Base-by-base conservation (phyloP, 92 coral and sea anemone species). In the Muricea muricata region DNA sequence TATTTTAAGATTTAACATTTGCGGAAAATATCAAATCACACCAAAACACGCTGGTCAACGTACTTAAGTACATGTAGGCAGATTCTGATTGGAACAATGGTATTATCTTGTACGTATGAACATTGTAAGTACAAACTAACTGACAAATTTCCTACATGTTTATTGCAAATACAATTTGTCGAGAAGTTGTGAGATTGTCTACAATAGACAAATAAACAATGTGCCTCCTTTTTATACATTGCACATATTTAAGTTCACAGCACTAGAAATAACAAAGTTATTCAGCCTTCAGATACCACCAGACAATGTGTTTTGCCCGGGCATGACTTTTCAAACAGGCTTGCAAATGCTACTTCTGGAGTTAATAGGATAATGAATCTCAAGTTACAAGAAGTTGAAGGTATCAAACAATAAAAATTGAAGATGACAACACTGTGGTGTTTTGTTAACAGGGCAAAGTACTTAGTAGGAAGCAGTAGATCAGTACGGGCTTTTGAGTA, bases 401-500 rank as follows among this genome's bases (percentile, higher is more conserved):
- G 28, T 6, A 74, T 29, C 13, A 78, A 5, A 18, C 32, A 21
- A 26, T 78, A 2, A 78, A 81, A 20, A 66, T 81, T 1, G 45
- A 13, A 29, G 65, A 81, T 0, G 45, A 47, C 56, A 69, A 83
- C 29, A 40, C 40, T 0, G 68, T 69, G 10, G 87, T 71, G 4
- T 83, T n/a, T n/a, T n/a, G n/a, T 71, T 26, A 83, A 83, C 54
- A 33, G 87, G 23, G 80, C 73, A 55, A 83, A 83, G 48, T 28
- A 71, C 23, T 81, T 81, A 28, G 42, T 81, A 23, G 86, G 86
- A 26, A 81, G 86, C 33, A 81, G 45, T 32, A 78, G 87, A 5
- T 71, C 81, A 25, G 87, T 83, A 28, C 72, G 87, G 87, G 87
- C 87, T 0, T 83, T 80, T 4, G 87, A 83, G 15, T 83, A 83